Evolutionary conservation across 2,113 vertebrate species (phyloP).

Genomic region (Asarcornis scutulata): DNA sequence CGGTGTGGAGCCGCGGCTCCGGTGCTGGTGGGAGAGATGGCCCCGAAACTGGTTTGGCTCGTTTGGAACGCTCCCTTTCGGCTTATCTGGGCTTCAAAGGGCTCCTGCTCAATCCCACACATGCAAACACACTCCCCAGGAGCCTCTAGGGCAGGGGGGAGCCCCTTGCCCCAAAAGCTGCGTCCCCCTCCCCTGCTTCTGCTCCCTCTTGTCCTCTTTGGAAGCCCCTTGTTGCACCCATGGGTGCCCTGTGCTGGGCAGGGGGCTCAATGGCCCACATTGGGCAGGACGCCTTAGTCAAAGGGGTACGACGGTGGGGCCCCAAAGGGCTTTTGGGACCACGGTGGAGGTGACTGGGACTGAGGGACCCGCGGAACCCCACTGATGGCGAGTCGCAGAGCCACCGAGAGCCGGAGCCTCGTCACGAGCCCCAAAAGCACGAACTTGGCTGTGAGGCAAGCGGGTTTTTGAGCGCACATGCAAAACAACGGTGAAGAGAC

Average conservation of each 20-base stretch:
- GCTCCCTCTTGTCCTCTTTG: not conserved
- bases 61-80: slow-evolving; percentile 42
- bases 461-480: not conserved
- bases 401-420: not conserved
- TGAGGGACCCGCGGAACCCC: too few relatives aligned
- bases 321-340: rapidly evolving
- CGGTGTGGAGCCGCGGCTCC: not conserved
- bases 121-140: not conserved
- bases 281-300: rapidly evolving
- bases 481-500: slow-evolving; percentile 42
- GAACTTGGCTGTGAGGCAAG: not conserved
- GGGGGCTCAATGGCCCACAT: rapidly evolving
- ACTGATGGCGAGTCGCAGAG: not conserved
- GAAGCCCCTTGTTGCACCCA: not conserved
- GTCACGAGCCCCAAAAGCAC: not conserved
- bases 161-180: not conserved
- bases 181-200: not conserved
- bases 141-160: not conserved
- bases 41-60: slow-evolving; percentile 60
- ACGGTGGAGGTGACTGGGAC: rapidly evolving
- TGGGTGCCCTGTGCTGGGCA: rapidly evolving
- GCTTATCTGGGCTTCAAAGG: slow-evolving; percentile 68
- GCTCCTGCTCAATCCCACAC: slow-evolving; percentile 52
- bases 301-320: rapidly evolving
- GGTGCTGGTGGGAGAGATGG: not conserved